Conservation (phyloP, 1,140 invertebrate genomes). For the Micrasema minimum region DNA sequence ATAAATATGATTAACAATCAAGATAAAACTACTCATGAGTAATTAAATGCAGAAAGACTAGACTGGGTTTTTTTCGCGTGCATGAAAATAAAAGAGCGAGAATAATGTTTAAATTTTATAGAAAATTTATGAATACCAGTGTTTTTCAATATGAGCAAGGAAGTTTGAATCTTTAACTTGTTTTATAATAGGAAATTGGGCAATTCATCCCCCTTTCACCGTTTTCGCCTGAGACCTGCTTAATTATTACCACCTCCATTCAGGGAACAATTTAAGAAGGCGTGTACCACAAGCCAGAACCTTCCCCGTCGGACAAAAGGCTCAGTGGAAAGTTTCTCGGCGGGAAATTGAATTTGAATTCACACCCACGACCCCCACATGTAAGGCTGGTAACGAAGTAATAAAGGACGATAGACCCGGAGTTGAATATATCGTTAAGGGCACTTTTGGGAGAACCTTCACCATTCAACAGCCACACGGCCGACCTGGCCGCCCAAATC, state of each 20-base stretch:
- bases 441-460: constrained; percentile 45
- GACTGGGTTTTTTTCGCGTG: no score
- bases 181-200: constrained; percentile 7
- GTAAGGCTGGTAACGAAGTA: constrained; percentile 45
- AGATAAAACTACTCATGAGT: no score
- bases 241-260: constrained; percentile 33
- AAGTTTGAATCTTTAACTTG: no score
- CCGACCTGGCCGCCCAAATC: no score
- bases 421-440: constrained; percentile 51
- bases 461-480: background rate
- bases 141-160: no score
- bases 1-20: no score
- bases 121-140: no score
- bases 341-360: constrained; percentile 52
- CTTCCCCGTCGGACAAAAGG: constrained; percentile 37
- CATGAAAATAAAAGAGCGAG: no score
- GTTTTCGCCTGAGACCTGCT: constrained; percentile 2
- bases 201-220: background rate
- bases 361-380: constrained; percentile 28
- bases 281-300: background rate
- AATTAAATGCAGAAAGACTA: no score
- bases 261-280: constrained; percentile 33
- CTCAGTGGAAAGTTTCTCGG: constrained; percentile 37
- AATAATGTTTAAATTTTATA: no score
- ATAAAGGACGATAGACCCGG: constrained; percentile 39